Percentiles rank a stretch among this genome's conserved stretches.
phyloP scores from a whole-genome alignment of 2,797 vertebrate genomes.

The Picus viridis region DNA sequence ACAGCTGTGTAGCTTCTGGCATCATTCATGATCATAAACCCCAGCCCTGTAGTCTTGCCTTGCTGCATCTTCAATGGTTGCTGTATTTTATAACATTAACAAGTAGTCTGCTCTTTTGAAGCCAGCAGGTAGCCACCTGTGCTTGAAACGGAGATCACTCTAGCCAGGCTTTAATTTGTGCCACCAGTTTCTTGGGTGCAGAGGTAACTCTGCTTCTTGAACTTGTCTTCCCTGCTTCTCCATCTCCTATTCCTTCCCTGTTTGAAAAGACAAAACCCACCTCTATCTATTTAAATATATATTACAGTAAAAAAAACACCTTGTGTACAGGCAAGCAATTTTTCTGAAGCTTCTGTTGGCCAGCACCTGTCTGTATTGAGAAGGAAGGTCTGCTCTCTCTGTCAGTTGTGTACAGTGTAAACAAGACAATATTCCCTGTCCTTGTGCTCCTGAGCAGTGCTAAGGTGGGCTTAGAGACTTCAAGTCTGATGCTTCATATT shows the following conservation, averaged over 20 bases:
- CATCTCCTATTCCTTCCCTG: background rate
- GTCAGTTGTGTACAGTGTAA: background rate
- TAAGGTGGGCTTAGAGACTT: background rate
- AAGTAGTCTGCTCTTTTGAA: conserved; percentile 54
- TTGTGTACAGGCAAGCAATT: conserved; percentile 33
- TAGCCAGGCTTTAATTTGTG: conserved; percentile 51
- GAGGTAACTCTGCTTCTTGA: conserved; percentile 53
- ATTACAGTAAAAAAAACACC: conserved; percentile 32
- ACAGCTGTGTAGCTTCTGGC: conserved; percentile 36
- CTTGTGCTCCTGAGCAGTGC: background rate
- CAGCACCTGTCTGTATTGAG: conserved; percentile 2
- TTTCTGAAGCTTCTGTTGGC: conserved; percentile 25
- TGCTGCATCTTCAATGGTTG: conserved; percentile 54
- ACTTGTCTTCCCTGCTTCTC: conserved; percentile 41
- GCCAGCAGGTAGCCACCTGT: conserved; percentile 20
- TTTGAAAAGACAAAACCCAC: background rate
- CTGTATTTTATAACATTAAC: conserved; percentile 46
- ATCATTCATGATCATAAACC: background rate
- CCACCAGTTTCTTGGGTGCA: conserved; percentile 37
- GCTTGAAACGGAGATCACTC: conserved; percentile 48
- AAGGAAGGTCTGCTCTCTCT: conserved; percentile 7
- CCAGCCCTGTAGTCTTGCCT: conserved; percentile 41
- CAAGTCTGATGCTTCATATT: background rate
- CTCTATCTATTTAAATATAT: conserved; percentile 26
- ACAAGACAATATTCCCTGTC: background rate